These are phyloP conservation scores for Salvator merianae DNA, from an alignment of 2,113 vertebrate genomes.

Conservation along the genomic window DNA sequence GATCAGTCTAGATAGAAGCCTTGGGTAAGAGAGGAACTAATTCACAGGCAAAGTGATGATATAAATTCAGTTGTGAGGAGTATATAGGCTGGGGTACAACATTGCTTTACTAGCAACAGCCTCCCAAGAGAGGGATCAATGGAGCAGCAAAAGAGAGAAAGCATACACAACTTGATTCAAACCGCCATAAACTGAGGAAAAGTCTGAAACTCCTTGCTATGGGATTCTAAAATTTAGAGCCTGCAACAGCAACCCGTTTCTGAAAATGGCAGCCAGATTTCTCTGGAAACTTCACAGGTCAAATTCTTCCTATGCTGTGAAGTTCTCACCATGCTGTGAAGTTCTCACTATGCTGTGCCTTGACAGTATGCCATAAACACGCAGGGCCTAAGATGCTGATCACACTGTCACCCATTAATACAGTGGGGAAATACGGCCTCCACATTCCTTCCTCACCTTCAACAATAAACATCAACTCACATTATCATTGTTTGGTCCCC, in stretches of 20 bases:
- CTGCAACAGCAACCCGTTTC: neutral
- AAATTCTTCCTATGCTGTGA: neutral
- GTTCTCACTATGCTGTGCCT: too few species aligned
- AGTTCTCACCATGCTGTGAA: too few species aligned
- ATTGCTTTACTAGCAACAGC: neutral
- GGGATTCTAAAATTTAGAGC: neutral
- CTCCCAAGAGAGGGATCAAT: too few species aligned
- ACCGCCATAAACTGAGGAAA: neutral
- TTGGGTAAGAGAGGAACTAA: too few species aligned
- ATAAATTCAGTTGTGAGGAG: too few species aligned
- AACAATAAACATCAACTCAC: constrained; percentile 71
- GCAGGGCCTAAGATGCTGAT: too few species aligned
- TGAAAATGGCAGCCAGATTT: neutral
- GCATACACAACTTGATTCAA: neutral
- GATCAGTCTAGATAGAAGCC: neutral
- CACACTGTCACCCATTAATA: too few species aligned
- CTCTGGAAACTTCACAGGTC: neutral
- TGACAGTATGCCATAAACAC: too few species aligned
- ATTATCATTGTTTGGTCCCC: constrained; percentile 87
- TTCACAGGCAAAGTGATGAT: neutral
- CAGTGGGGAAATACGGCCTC: too few species aligned
- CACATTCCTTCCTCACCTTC: too few species aligned
- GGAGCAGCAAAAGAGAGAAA: neutral
- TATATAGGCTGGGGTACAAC: neutral
- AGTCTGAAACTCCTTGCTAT: neutral